phyloP scores from a whole-genome alignment of 2,888 invertebrate species.

The Caradrina kadenii region DNA sequence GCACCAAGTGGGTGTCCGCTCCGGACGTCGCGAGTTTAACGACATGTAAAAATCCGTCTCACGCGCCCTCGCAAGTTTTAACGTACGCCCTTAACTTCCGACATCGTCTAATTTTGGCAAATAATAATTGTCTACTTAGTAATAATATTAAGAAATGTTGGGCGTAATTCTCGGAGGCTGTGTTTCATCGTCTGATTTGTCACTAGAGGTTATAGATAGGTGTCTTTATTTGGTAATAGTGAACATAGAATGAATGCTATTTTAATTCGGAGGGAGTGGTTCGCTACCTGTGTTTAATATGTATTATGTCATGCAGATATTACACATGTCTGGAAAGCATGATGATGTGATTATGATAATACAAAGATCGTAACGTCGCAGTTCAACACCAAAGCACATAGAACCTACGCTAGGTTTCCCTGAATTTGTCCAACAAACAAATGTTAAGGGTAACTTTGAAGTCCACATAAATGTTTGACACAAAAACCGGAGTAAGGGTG shows the following conservation, averaged over 20 bases:
- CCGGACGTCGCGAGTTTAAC: too few relatives aligned
- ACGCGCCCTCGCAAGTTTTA: too few relatives aligned
- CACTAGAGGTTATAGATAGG: neutral
- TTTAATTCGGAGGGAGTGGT: neutral
- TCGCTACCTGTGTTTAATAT: constrained; percentile 17
- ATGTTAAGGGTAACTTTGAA: constrained; percentile 23
- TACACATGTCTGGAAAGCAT: constrained; percentile 21
- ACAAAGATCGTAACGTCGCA: constrained; percentile 12
- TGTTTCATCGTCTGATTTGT: neutral
- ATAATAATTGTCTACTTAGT: neutral
- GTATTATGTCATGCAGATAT: constrained; percentile 17
- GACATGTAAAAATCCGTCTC: too few relatives aligned
- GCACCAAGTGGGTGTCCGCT: too few relatives aligned
- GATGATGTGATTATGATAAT: constrained; percentile 6
- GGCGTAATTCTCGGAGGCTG: neutral
- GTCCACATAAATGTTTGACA: constrained; percentile 40
- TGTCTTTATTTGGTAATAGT: neutral
- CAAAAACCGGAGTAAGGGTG: constrained; percentile 37
- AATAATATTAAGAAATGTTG: neutral
- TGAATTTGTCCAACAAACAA: constrained; percentile 11
- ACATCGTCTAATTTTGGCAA: neutral
- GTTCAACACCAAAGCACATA: constrained; percentile 35
- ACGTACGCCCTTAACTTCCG: too few relatives aligned
- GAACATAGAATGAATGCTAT: neutral
- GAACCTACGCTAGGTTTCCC: constrained; percentile 19